Evolutionary conservation across 1,140 invertebrate genomes (phyloP).

Genomic region (Drosophila repletoides): DNA sequence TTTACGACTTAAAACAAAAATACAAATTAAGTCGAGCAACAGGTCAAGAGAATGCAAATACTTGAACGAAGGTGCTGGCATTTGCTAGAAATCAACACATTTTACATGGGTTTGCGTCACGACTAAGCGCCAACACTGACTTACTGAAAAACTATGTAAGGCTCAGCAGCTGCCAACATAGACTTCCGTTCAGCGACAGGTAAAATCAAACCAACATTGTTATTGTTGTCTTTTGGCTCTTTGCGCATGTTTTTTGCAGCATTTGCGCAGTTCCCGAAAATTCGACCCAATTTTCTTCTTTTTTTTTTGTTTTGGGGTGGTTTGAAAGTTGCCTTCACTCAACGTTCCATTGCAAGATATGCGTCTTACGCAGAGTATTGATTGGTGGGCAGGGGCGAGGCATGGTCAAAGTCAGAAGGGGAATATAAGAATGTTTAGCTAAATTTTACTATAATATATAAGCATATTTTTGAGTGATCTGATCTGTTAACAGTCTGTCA

Average conservation of each 20-base stretch:
- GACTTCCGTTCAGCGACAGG: conserved; percentile 27
- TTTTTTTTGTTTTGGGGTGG: conserved; percentile 15
- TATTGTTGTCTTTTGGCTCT: conserved; percentile 44
- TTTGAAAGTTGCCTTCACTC: conserved; percentile 29
- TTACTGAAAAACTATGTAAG: conserved; percentile 17
- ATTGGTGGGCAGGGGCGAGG: conserved; percentile 3
- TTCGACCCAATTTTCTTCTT: not conserved
- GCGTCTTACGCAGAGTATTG: conserved; percentile 28
- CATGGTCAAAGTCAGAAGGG: too few relatives aligned
- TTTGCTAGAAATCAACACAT: conserved; percentile 15
- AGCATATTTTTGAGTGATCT: too few relatives aligned
- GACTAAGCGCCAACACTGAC: conserved; percentile 1
- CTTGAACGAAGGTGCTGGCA: conserved; percentile 3
- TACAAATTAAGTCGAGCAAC: conserved; percentile 45
- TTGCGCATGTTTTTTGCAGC: conserved; percentile 52
- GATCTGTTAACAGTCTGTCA: too few relatives aligned
- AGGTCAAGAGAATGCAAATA: conserved; percentile 31
- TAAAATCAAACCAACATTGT: conserved; percentile 15
- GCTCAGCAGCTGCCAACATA: conserved; percentile 8
- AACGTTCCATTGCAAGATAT: conserved; percentile 21
- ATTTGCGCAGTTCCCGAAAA: conserved; percentile 62
- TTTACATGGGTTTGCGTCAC: conserved; percentile 15
- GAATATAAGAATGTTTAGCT: not conserved
- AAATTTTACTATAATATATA: too few relatives aligned
- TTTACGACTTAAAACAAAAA: conserved; percentile 21